Conservation (phyloP, 2,113 vertebrate genomes). For the Dissostichus mawsoni region DNA sequence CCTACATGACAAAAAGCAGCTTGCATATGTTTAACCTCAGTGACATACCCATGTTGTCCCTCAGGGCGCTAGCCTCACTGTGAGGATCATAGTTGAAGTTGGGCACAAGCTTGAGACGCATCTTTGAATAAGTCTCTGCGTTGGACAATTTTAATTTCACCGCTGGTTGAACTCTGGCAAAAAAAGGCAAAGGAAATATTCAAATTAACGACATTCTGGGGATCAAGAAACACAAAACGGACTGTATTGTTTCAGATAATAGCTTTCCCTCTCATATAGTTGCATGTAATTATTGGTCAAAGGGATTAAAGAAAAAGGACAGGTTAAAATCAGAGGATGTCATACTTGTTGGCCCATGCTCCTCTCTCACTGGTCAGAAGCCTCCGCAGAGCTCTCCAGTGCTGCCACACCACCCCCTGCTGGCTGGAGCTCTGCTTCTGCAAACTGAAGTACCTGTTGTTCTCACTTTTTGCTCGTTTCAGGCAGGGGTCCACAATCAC, state of each 20-base stretch:
- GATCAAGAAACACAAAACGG: background rate
- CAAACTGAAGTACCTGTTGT: slow-evolving; percentile 79
- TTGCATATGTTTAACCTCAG: background rate
- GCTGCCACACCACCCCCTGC: slow-evolving; percentile 87
- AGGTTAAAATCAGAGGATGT: background rate
- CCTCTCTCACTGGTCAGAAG: slow-evolving; percentile 90
- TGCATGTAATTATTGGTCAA: background rate
- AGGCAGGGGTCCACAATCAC: slow-evolving; percentile 87
- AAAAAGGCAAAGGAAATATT: background rate
- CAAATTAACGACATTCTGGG: background rate
- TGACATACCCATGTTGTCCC: slow-evolving; percentile 93
- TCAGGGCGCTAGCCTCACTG: slow-evolving; percentile 92
- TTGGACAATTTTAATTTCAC: slow-evolving; percentile 91
- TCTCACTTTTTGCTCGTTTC: slow-evolving; percentile 87
- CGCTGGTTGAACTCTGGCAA: slow-evolving; percentile 80
- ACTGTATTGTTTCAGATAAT: background rate
- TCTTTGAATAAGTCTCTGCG: slow-evolving; percentile 95
- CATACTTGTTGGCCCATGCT: slow-evolving; percentile 91
- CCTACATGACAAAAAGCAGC: background rate
- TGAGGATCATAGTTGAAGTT: slow-evolving; percentile 92
- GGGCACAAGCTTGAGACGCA: slow-evolving; percentile 97
- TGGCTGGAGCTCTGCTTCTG: slow-evolving; percentile 91
- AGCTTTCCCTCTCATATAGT: background rate
- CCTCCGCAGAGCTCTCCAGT: slow-evolving; percentile 90
- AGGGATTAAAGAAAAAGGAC: background rate